These are phyloP conservation scores for Anhinga anhinga DNA, from an alignment of 2,113 vertebrate species.

Conservation along the genomic window DNA sequence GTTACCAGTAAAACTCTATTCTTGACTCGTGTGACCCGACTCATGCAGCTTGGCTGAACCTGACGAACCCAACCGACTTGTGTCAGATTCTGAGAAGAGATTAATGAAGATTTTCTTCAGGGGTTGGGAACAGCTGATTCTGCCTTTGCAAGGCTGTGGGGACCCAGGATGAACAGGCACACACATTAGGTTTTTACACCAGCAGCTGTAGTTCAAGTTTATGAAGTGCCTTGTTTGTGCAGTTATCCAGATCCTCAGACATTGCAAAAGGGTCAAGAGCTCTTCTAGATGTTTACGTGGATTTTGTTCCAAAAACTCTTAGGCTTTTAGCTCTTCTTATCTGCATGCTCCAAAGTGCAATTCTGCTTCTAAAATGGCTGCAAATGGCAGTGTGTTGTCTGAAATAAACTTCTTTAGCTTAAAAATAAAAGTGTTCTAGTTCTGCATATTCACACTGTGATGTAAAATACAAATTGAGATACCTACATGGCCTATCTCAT, in stretches of 20 bases:
- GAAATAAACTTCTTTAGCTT: neutral
- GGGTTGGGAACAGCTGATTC: neutral
- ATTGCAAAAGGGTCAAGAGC: neutral
- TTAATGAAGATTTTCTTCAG: conserved; percentile 1
- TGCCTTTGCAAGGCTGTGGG: neutral
- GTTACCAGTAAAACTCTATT: neutral
- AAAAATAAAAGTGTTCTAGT: neutral
- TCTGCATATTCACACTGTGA: neutral
- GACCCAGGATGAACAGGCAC: neutral
- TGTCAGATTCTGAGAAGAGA: neutral
- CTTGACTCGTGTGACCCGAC: neutral
- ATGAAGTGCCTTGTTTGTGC: neutral
- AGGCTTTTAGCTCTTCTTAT: neutral
- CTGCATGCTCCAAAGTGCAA: neutral
- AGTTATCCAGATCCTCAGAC: neutral
- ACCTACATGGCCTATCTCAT: neutral
- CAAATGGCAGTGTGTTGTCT: neutral
- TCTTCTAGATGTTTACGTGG: neutral
- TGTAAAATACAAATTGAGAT: neutral
- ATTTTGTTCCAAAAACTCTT: conserved; percentile 4
- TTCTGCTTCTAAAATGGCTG: neutral
- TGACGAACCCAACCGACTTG: neutral
- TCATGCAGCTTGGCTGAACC: conserved; percentile 21
- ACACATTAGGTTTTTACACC: neutral
- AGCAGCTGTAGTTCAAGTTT: neutral